Conservation (phyloP, 2,888 invertebrate genomes). For the Apeira syringaria region DNA sequence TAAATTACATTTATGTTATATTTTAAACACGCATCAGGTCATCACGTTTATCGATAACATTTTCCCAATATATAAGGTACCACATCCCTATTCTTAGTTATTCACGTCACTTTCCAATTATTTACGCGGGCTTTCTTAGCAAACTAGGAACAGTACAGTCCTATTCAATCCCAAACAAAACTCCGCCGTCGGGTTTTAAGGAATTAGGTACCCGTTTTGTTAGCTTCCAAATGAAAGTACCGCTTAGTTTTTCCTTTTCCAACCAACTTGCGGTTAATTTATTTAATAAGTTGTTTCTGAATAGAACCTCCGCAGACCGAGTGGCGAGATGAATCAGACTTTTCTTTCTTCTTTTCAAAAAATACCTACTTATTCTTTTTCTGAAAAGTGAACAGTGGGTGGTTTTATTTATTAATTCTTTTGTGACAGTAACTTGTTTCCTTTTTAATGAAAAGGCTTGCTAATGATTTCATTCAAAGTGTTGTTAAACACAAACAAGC, state of each 20-base stretch:
- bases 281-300: conserved; percentile 81
- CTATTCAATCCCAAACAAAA: conserved; percentile 66
- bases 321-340: conserved; percentile 65
- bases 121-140: conserved; percentile 77
- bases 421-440: conserved; percentile 42
- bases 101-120: conserved; percentile 80
- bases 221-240: conserved; percentile 35
- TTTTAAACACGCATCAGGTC: no score
- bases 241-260: conserved; percentile 76
- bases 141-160: conserved; percentile 57
- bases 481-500: background rate
- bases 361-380: conserved; percentile 24
- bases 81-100: conserved; percentile 46
- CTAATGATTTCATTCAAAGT: conserved; percentile 35
- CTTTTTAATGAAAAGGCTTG: conserved; percentile 27
- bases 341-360: conserved; percentile 57
- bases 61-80: conserved; percentile 11
- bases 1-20: no score
- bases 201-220: conserved; percentile 76
- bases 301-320: conserved; percentile 59
- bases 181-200: conserved; percentile 62
- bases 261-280: conserved; percentile 77
- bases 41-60: conserved; percentile 18
- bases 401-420: conserved; percentile 37
- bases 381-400: conserved; percentile 43